Evolutionary conservation across 2,113 vertebrate genomes (phyloP).

Genomic region (Dicaeum eximium): DNA sequence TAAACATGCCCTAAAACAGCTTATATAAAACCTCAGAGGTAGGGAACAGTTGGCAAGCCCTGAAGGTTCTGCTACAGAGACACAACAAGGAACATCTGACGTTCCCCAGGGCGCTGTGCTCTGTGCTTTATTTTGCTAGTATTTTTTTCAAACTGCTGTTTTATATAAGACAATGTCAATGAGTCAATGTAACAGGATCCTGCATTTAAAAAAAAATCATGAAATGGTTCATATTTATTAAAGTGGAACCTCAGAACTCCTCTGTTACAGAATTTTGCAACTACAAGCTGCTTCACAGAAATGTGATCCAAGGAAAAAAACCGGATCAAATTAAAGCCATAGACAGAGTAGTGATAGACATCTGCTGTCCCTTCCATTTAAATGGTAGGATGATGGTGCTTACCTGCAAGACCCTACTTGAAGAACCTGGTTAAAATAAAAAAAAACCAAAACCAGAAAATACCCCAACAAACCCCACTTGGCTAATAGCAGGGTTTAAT

Average conservation of each 20-base stretch:
- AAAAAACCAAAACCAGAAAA: background rate
- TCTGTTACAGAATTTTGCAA: background rate
- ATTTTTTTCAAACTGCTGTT: background rate
- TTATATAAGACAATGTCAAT: background rate
- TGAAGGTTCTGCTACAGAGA: slow-evolving; percentile 1
- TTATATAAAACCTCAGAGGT: slow-evolving; percentile 46
- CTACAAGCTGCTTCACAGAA: background rate
- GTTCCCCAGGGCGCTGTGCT: background rate
- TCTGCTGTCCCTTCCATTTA: background rate
- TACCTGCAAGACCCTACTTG: background rate
- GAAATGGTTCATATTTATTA: background rate
- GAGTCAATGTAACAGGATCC: background rate
- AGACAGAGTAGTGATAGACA: background rate
- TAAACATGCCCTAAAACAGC: slow-evolving; percentile 20
- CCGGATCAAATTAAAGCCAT: background rate
- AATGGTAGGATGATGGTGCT: background rate
- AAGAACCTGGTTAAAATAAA: background rate
- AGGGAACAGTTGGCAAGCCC: slow-evolving; percentile 27
- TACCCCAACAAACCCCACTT: background rate
- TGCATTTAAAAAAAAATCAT: background rate
- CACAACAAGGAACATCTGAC: slow-evolving; percentile 37
- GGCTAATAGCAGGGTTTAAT: background rate
- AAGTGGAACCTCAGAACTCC: background rate
- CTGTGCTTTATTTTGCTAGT: background rate
- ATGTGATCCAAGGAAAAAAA: background rate